Base-by-base conservation (phyloP, 2,113 vertebrate species). In the Pseudorectes ferrugineus region DNA sequence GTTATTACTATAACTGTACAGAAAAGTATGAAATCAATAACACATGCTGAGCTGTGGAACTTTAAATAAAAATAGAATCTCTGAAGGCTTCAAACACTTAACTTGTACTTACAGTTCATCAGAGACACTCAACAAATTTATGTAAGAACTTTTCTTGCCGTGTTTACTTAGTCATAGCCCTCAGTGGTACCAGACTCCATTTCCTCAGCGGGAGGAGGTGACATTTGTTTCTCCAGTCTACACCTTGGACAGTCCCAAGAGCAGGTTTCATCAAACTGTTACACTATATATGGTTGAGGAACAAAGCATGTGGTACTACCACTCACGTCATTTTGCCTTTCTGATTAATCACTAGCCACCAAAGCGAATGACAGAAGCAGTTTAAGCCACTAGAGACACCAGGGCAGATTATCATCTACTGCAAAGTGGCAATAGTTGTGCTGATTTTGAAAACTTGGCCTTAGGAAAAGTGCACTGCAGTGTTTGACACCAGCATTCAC, bases 131-230 rank as follows among this genome's bases (percentile, higher is more conserved):
- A 55, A 33, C 1, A 59, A 63, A 78, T 55, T 75, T 45, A 55
- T 61, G 9, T 42, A 55, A 94, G 35, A 67, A 22, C 19, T 61
- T 59, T 52, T 52, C 24, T 82, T 85, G 8, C 7, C 67, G 26
- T 57, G 13, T 73, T 76, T 79, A 26, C 12, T 59, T 88, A 48
- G 42, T 85, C 22, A 54, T 5, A 6, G 20, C 16, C 40, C 33
- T 12, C 33, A 57, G 48, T 20, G 42, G 26, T 22, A 76, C n/a
- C n/a, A 52, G 17, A 40, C 5, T 8, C 8, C 2, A 2, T 23
- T 55, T 84, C 35, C 33, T 58, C 40, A 25, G 0, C 0, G 0
- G 28, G 8, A 73, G 12, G 6, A 31, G 5, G 8, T 43, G 20
- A 48, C 9, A 15, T 11, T 33, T 71, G 4, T 36, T 40, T 86